Conservation (phyloP, 2,113 vertebrate genomes). For the Misgurnus anguillicaudatus region DNA sequence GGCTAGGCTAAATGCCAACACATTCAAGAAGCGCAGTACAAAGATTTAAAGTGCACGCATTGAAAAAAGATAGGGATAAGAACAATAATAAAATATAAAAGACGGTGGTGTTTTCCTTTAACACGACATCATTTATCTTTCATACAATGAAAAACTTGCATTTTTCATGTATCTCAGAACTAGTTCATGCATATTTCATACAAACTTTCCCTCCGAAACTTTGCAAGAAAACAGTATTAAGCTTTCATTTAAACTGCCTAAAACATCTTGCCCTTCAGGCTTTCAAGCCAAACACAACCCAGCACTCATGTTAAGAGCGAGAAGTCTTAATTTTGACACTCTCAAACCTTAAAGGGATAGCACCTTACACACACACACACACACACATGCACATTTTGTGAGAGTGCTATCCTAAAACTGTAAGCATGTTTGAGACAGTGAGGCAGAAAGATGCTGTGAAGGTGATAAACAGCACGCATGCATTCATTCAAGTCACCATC, state of each 20-base stretch:
- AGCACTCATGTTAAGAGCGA: neutral
- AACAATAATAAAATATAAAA: no score
- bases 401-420: neutral
- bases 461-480: slow-evolving; percentile 4
- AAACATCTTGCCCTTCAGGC: neutral
- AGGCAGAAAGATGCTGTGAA: slow-evolving; percentile 17
- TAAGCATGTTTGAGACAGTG: neutral
- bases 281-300: neutral
- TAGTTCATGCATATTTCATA: slow-evolving; percentile 11
- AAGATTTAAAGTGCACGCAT: no score
- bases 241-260: neutral
- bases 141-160: neutral
- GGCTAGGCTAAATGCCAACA: no score
- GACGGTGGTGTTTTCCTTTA: no score
- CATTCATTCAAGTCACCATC: neutral
- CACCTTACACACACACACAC: neutral
- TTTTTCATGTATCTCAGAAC: neutral
- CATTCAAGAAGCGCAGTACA: no score
- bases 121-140: neutral
- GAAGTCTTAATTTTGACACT: neutral
- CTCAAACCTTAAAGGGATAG: neutral
- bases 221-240: neutral
- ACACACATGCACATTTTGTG: neutral
- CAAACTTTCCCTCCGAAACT: neutral
- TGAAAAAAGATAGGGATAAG: no score